Evolutionary conservation across 92 coral and sea anemone species (phyloP), one percentile per base, ranked within the genome.

Genomic region (Epizoanthus rinbou): DNA sequence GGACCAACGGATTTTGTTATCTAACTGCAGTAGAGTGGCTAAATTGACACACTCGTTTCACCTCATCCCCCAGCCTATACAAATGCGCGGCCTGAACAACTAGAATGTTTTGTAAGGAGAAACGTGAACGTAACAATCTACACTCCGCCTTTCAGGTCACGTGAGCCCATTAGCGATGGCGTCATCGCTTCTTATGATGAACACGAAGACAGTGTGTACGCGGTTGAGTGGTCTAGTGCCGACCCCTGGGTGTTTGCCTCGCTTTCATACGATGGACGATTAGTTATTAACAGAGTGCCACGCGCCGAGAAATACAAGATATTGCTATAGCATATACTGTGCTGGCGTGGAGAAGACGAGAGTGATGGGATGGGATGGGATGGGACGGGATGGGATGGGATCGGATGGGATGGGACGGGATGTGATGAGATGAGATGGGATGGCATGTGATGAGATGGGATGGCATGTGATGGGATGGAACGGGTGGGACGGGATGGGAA

Each of bases 201-300:
- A 87, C 99, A 96, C 86, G 99, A 96, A 69, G 99, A 96, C 90
- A 96, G 99, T 65, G 99, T 96, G 64, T 96, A 96, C 88, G 98
- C 99, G 22, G 98, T 95, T n/a, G 99, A 96, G 84, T 96, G 99
- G 99, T 96, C 99, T 15, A 90, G 97, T 75, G 99, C 99, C 80
- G 99, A 96, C 88, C 99, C 99, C 11, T 96, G 99, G 99, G 97
- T 96, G 59, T 96, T 96, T 74, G 99, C 97, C 73, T 96, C 99
- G 75, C 95, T 96, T 71, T 96, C 99, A 8, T 97, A 97, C 75
- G 99, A 97, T 78, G 99, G 99, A 54, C 88, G 99, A 87, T 84
- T 97, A 69, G 99, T 97, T 1, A 97, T 97, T 9, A 97, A 97
- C 74, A 88, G 99, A 86, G 99, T 97, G 41, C 99, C 99, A 0